Evolutionary conservation across 2,113 vertebrate genomes (phyloP).

Genomic region (Martes martes): DNA sequence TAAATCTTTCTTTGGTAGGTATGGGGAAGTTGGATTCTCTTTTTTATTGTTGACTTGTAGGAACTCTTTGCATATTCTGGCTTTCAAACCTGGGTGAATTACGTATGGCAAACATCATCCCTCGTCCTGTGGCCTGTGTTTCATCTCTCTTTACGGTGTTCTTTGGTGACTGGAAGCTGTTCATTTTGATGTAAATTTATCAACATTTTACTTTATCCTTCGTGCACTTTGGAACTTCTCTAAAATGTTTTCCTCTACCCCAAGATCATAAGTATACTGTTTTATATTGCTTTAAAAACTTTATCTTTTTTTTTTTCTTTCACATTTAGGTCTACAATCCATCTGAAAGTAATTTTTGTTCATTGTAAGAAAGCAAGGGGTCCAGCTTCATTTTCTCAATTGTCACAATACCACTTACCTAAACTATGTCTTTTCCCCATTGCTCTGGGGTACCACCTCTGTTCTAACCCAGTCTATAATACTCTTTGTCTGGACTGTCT

Average conservation of each 20-base stretch:
- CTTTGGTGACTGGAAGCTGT: background rate
- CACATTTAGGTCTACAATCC: background rate
- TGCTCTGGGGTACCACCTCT: background rate
- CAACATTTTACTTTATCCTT: background rate
- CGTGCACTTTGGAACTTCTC: background rate
- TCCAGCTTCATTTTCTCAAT: background rate
- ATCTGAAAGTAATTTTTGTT: background rate
- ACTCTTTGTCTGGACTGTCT: background rate
- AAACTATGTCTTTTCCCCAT: background rate
- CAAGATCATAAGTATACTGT: background rate
- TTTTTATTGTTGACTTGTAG: background rate
- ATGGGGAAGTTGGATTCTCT: background rate
- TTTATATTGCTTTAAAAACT: background rate
- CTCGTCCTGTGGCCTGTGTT: background rate
- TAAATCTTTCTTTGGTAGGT: background rate
- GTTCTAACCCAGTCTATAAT: accelerated
- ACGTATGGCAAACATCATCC: background rate
- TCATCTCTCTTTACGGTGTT: background rate
- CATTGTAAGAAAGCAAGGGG: background rate
- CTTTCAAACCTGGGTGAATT: background rate
- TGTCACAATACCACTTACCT: background rate
- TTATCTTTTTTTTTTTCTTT: background rate
- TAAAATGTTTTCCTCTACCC: background rate
- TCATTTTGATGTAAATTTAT: background rate
- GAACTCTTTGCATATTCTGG: background rate